Conservation (phyloP, 2,888 invertebrate species). For the Tenthredo livida region DNA sequence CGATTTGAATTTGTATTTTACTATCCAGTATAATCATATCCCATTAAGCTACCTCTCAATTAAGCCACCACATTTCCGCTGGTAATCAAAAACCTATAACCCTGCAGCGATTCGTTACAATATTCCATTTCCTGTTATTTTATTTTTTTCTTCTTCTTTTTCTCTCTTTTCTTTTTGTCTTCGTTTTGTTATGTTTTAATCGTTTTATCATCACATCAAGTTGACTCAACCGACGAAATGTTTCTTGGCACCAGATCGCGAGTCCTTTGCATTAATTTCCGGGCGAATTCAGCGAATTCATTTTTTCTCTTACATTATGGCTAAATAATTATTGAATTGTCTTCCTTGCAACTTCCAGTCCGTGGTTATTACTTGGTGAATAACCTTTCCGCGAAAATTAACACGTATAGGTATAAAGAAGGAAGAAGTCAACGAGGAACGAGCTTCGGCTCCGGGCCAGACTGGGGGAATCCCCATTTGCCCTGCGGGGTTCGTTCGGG, state of each 20-base stretch:
- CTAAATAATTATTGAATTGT: not conserved
- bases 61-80: not conserved
- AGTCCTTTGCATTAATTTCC: not conserved
- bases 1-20: not conserved
- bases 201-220: not conserved
- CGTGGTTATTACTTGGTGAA: not conserved
- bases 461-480: slow-evolving; percentile 10
- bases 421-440: not conserved
- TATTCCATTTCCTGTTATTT: too few species aligned
- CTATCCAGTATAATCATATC: not conserved
- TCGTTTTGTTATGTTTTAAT: not conserved
- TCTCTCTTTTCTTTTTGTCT: not conserved
- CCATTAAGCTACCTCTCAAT: not conserved
- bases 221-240: slow-evolving; percentile 3
- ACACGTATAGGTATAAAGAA: not conserved
- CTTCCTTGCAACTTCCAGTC: not conserved
- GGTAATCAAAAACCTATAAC: not conserved
- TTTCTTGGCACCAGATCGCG: not conserved
- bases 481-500: not conserved
- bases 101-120: not conserved
- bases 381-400: not conserved
- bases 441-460: not conserved
- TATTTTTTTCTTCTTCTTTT: not conserved
- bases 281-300: not conserved
- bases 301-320: not conserved